These are phyloP conservation scores for Antennarius maculatus DNA, from an alignment of 2,797 vertebrate species.

Conservation along the genomic window DNA sequence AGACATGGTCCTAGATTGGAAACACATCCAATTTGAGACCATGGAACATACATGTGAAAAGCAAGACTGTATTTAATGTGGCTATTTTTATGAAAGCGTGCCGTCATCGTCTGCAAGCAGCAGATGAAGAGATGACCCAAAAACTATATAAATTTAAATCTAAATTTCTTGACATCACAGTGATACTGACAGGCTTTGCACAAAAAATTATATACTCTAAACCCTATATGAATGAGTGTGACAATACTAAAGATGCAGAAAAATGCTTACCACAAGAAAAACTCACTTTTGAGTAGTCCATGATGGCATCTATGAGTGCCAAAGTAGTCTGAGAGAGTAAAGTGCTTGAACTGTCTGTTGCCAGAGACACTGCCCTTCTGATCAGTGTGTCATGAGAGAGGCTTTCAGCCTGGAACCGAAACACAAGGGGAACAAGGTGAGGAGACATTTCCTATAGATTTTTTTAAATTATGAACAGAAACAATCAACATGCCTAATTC, in stretches of 20 bases:
- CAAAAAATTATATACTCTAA: not conserved
- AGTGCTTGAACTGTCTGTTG: conserved; percentile 90
- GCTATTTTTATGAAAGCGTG: no score
- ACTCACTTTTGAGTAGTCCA: conserved; percentile 91
- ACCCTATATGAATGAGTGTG: not conserved
- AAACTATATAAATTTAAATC: no score
- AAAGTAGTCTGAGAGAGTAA: conserved; percentile 94
- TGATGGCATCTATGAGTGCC: conserved; percentile 88
- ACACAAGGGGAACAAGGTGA: not conserved
- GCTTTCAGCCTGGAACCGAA: conserved; percentile 80
- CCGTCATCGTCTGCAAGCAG: no score
- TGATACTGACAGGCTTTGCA: not conserved
- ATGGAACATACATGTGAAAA: no score
- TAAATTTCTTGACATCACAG: no score
- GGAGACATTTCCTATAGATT: not conserved
- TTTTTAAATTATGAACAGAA: no score
- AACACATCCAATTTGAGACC: no score
- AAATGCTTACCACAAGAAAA: not conserved
- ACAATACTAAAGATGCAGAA: not conserved
- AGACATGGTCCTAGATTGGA: no score
- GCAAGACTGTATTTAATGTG: no score
- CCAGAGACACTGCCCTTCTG: conserved; percentile 89
- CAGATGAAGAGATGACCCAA: no score
- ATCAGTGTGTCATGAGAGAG: conserved; percentile 91
- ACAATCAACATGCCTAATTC: no score